Base-by-base conservation (phyloP, 2,797 vertebrate species). In the Macrochelys suwanniensis region DNA sequence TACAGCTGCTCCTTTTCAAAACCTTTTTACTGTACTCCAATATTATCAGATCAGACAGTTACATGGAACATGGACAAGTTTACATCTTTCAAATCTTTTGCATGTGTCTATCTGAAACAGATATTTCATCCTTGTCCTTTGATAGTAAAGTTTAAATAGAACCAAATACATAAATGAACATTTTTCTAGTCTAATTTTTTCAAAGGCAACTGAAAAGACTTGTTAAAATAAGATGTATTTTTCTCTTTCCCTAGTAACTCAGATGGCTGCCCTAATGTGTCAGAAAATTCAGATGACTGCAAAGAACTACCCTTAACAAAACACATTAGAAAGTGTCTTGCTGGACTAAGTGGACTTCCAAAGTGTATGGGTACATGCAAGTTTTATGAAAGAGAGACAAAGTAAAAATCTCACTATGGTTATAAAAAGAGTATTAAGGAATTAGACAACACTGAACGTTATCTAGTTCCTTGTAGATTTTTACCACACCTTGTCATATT, bases 141-240 rank as follows among this genome's bases (percentile, higher is more conserved):
- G 7, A 85, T 56, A 83, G 16, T 56, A 85, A 95, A 89, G 33
- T 57, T 85, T 83, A 89, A 31, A 54, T 31, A 88, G 87, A 94
- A 11, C 51, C 17, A 74, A 68, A n/a, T 81, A 37, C 42, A 86
- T 91, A 84, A 4, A 97, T 45, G 42, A 89, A 45, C 47, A 61
- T 68, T 88, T 76, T 89, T 25, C 42, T 90, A 90, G 89, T 84
- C 68, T 83, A 88, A 86, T 37, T 92, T 94, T 91, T 96, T 91
- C n/a, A 51, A 49, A 93, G 53, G 83, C 89, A 96, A 11, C n/a
- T 84, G 51, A 96, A 96, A 97, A 92, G 25, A 76, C 61, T 71
- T 47, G 28, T 88, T 89, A 94, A 95, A 92, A 65, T 57, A 80
- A 90, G 59, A 78, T 84, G n/a, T 54, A 80, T 76, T 95, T 95